Evolutionary conservation across 2,797 vertebrate genomes (phyloP).

Genomic region (Chaetophractus vellerosus): DNA sequence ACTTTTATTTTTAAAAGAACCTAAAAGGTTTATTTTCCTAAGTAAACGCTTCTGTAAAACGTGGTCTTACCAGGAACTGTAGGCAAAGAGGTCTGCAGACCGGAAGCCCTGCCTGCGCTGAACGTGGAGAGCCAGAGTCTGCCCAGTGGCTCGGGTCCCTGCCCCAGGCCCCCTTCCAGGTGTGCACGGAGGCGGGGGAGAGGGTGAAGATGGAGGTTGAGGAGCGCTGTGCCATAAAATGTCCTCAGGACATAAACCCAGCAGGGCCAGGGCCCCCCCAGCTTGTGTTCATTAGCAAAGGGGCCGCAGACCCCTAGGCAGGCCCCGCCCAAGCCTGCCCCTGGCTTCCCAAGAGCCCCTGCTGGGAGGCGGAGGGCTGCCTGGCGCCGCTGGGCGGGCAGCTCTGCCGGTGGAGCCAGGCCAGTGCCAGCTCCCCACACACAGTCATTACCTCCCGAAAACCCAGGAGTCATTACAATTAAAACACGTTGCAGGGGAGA

Average conservation of each 20-base stretch:
- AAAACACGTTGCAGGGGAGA: constrained; percentile 76
- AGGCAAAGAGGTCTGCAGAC: neutral
- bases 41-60: neutral
- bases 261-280: neutral
- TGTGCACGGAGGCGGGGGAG: neutral
- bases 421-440: constrained; percentile 74
- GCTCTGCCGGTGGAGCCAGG: constrained; percentile 78
- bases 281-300: constrained; percentile 40
- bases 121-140: neutral
- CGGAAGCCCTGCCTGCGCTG: neutral
- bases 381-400: constrained; percentile 75
- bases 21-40: neutral
- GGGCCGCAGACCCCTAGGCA: constrained; percentile 62
- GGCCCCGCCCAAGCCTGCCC: constrained; percentile 64
- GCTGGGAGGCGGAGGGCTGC: constrained; percentile 77
- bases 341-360: constrained; percentile 66
- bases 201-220: neutral
- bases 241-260: neutral
- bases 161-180: neutral
- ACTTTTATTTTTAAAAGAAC: neutral
- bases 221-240: neutral
- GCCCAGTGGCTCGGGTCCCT: neutral
- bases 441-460: constrained; percentile 74
- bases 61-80: neutral
- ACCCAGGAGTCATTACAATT: constrained; percentile 84